phyloP scores from a whole-genome alignment of 2,888 invertebrate genomes.

The Monopis laevigella region DNA sequence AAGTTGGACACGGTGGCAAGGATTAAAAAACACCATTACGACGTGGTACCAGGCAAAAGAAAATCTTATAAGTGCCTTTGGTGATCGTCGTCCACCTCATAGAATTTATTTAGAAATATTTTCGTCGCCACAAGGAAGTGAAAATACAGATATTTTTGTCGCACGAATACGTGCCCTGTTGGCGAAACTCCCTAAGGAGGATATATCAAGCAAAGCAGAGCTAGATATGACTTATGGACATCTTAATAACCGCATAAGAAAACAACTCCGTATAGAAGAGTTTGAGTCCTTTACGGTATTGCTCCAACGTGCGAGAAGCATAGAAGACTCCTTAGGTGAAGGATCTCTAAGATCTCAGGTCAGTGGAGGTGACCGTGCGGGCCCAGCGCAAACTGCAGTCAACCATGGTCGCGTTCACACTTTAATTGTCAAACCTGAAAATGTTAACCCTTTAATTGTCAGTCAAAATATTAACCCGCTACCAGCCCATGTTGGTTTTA shows the following conservation, averaged over 20 bases:
- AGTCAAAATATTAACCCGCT: no score
- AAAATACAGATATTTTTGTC: constrained; percentile 17
- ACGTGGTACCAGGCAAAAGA: no score
- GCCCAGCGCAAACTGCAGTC: no score
- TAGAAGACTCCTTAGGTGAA: constrained; percentile 13
- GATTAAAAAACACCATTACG: no score
- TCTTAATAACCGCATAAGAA: constrained; percentile 15
- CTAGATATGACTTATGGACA: constrained; percentile 19
- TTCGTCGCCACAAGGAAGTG: constrained; percentile 12
- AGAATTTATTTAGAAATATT: constrained; percentile 16
- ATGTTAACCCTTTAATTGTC: no score
- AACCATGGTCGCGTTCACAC: no score
- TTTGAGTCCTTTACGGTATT: constrained; percentile 13
- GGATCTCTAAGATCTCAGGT: no score
- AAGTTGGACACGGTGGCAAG: no score
- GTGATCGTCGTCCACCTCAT: constrained; percentile 15
- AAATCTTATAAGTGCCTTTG: constrained; percentile 10
- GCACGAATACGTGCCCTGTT: constrained; percentile 14
- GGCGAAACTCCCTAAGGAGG: constrained; percentile 14
- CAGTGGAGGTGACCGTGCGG: no score
- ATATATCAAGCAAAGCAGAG: constrained; percentile 13
- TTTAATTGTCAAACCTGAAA: no score
- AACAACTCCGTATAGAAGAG: constrained; percentile 23
- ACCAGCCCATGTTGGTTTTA: no score
- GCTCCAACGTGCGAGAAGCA: constrained; percentile 8